Percentiles rank a stretch among this genome's conserved stretches.
These are phyloP conservation scores for Drosophila nigromelanica DNA, from an alignment of 1,140 invertebrate species.

Conservation along the genomic window DNA sequence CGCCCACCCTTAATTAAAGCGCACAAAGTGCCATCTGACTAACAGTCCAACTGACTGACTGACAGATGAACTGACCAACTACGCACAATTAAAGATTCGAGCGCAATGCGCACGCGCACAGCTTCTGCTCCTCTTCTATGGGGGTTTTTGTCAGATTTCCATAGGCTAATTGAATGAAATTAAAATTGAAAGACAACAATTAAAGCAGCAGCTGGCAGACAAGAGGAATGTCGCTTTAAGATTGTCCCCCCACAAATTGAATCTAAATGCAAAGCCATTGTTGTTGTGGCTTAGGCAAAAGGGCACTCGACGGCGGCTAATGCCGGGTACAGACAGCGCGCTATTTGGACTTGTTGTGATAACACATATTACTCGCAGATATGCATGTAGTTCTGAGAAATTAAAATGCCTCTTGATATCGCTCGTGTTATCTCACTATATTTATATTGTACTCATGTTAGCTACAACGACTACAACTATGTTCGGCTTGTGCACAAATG, in stretches of 20 bases:
- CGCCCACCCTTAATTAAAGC: slow-evolving; percentile 71
- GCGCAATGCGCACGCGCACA: slow-evolving; percentile 46
- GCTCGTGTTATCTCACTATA: slow-evolving; percentile 32
- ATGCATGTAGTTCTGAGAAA: slow-evolving; percentile 28
- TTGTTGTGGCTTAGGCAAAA: slow-evolving; percentile 5
- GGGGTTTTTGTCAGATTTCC: slow-evolving; percentile 62
- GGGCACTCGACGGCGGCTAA: slow-evolving; percentile 1
- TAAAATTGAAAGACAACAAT: slow-evolving; percentile 70
- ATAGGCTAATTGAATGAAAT: slow-evolving; percentile 74
- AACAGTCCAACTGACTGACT: slow-evolving; percentile 8
- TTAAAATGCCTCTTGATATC: not conserved
- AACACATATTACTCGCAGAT: slow-evolving; percentile 22
- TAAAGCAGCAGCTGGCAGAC: slow-evolving; percentile 27
- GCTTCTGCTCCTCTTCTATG: slow-evolving; percentile 23
- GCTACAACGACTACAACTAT: not conserved
- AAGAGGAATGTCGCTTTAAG: slow-evolving; percentile 39
- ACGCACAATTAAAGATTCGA: slow-evolving; percentile 57
- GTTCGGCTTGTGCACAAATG: not conserved
- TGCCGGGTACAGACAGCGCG: slow-evolving; percentile 25
- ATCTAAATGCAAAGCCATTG: slow-evolving; percentile 35
- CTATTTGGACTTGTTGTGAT: slow-evolving; percentile 35
- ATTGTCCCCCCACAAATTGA: slow-evolving; percentile 18
- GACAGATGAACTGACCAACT: slow-evolving; percentile 20
- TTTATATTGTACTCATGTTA: slow-evolving; percentile 4
- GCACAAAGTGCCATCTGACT: slow-evolving; percentile 8